phyloP scores from a whole-genome alignment of 2,113 vertebrate genomes.

The Lagopus muta region DNA sequence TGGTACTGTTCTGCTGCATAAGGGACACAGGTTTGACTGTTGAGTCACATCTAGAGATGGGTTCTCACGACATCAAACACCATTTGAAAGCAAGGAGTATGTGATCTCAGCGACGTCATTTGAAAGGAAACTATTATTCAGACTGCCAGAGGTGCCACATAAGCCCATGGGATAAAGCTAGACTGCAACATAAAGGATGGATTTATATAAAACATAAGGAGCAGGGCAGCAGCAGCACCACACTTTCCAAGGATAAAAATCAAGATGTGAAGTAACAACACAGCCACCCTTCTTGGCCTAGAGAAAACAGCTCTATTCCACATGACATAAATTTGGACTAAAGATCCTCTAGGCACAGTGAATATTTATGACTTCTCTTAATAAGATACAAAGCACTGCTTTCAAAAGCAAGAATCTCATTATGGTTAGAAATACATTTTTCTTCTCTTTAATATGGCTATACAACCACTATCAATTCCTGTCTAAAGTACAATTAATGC shows the following conservation, averaged over 20 bases:
- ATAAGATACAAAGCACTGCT: constrained; percentile 14
- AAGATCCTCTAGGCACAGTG: neutral
- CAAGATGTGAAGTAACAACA: neutral
- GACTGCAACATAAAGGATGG: neutral
- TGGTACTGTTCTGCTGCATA: neutral
- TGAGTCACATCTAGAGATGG: neutral
- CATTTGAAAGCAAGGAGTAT: neutral
- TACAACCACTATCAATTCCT: constrained; percentile 52
- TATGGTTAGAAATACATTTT: constrained; percentile 29
- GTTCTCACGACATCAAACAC: neutral
- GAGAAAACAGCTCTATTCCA: constrained; percentile 46
- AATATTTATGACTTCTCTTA: constrained; percentile 41
- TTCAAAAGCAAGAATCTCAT: constrained; percentile 8
- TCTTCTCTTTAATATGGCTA: constrained; percentile 39
- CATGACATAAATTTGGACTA: neutral
- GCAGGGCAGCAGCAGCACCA: neutral
- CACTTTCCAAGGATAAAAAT: constrained; percentile 52
- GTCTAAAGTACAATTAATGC: neutral
- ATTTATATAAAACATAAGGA: neutral
- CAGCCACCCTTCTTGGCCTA: neutral
- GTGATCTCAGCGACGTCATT: neutral
- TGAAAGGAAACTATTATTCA: constrained; percentile 2
- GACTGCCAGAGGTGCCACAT: neutral
- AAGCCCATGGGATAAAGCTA: neutral
- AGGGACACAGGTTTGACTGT: neutral